Base-by-base conservation (phyloP, 37 sponge, comb jelly and placozoan species). In the Lycopodina hypogea region DNA sequence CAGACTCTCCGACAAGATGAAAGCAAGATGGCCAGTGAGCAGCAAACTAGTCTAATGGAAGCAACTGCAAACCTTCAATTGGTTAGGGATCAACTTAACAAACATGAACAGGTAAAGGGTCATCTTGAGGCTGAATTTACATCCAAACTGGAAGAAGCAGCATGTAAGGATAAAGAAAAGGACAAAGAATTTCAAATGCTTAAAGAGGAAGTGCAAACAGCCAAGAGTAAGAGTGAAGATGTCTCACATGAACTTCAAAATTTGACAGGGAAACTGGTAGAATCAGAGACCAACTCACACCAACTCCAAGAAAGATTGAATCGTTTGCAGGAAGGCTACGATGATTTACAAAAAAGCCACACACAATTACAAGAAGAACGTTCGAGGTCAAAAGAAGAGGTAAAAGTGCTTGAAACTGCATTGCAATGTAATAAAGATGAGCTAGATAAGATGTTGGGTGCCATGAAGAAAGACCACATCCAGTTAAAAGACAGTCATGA, bases 151-250 rank as follows among this genome's bases (percentile, higher is more conserved):
- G 73, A 72, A 24, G 56, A 60, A 23, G 32, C 64, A 8, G 21
- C 63, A 56, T 42, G 36, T 1, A 73, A 74, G 38, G 40, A 79
- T 26, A 66, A 79, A 52, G 61, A n/a, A 8, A 30, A n/a, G n/a
- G n/a, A n/a, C n/a, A n/a, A n/a, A n/a, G n/a, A n/a, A n/a, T n/a
- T n/a, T n/a, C n/a, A n/a, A n/a, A 77, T 72, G n/a, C 72, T 81
- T 0, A 67, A 71, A 39, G 61, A 33, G 15, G 82, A 87, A 59
- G 14, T 87, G 72, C 72, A 75, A 26, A 79, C 86, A 6, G 34
- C 79, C 9, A 50, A 37, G 33, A 56, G 68, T 21, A 80, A 80
- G 7, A 78, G 79, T 56, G 80, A 72, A 0, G 75, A 71, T 58
- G 67, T 86, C 32, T 17, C 73, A 21, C 36, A 63, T 0, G 53